A percentile compares a stretch with the other conserved stretches of the same genome.
phyloP scores from a whole-genome alignment of 2,888 invertebrate genomes.

The Chalcosyrphus nemorum region DNA sequence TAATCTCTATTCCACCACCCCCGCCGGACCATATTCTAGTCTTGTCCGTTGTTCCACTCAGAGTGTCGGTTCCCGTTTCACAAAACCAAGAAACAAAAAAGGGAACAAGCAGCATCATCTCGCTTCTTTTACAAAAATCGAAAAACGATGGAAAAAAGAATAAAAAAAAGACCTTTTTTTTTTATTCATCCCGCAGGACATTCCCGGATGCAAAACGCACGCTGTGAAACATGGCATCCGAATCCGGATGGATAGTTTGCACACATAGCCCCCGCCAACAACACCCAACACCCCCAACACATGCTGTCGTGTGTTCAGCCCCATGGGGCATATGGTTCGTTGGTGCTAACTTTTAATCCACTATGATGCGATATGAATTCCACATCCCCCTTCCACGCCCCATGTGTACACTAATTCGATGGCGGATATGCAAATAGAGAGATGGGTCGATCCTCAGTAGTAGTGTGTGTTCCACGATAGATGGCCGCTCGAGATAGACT shows the following conservation, averaged over 20 bases:
- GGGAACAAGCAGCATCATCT: no score
- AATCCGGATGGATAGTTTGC: conserved; percentile 61
- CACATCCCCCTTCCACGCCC: conserved; percentile 35
- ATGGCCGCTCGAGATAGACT: conserved; percentile 57
- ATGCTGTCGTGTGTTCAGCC: conserved; percentile 28
- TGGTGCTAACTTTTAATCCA: conserved; percentile 69
- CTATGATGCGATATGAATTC: conserved; percentile 53
- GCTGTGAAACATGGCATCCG: conserved; percentile 60
- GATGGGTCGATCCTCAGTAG: conserved; percentile 4
- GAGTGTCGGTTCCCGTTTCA: background rate
- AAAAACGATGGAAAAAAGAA: conserved; percentile 3
- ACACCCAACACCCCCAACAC: background rate
- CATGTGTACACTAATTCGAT: conserved; percentile 65
- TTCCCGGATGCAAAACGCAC: conserved; percentile 61
- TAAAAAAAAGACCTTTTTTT: background rate
- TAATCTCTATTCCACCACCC: conserved; percentile 34
- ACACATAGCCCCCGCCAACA: conserved; percentile 17
- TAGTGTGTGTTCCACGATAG: conserved; percentile 12
- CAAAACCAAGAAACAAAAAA: conserved; percentile 21
- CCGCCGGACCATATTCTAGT: background rate
- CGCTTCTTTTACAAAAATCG: background rate
- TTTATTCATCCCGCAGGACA: conserved; percentile 44
- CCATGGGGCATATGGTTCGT: conserved; percentile 56
- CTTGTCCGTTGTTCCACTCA: conserved; percentile 13
- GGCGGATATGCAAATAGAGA: conserved; percentile 69